Evolutionary conservation across 2,797 vertebrate species (phyloP), one percentile per base, ranked within the genome.

Genomic region (Sciurus vulgaris): DNA sequence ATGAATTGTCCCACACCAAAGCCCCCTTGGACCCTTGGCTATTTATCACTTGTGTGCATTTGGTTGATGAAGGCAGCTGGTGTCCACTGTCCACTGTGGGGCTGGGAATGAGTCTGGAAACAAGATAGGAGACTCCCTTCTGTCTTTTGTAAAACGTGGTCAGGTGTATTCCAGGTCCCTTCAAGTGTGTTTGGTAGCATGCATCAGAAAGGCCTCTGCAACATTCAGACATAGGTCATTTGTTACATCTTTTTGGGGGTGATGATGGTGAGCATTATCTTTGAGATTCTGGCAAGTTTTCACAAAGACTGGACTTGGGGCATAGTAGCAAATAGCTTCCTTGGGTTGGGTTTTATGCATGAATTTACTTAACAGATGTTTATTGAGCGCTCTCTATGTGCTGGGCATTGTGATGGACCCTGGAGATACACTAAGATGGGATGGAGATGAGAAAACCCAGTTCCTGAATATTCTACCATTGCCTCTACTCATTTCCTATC

Each of bases 301-400:
- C 90, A 63, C 22, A 72, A 49, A 83, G 59, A 56, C 51, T 5
- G 69, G 63, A 10, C 88, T 81, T 78, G 35, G 38, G 47, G 38
- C 13, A 33, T 14, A 49, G 49, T 26, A 77, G 17, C 33, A 93
- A 44, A 63, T 5, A 44, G 18, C 51, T 76, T 89, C 77, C 76
- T 82, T 33, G 89, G 8, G 72, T 30, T 69, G 35, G 15, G 38
- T 51, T 84, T 96, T 76, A 56, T 69, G 38, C 56, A 28, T 54
- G 26, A 35, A 61, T 72, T 86, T 61, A 51, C 56, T 86, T 61
- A 95, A 81, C 81, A 92, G 33, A 87, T 93, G 79, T 79, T 89
- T 92, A 59, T 22, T 44, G 38, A 73, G 33, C 41, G 65, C 35
- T 70, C 59, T 90, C 7, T 70, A 22, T 22, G 26, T 65, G 49